Conservation (phyloP, 1,140 invertebrate species). For the Diploscapter pachys region DNA sequence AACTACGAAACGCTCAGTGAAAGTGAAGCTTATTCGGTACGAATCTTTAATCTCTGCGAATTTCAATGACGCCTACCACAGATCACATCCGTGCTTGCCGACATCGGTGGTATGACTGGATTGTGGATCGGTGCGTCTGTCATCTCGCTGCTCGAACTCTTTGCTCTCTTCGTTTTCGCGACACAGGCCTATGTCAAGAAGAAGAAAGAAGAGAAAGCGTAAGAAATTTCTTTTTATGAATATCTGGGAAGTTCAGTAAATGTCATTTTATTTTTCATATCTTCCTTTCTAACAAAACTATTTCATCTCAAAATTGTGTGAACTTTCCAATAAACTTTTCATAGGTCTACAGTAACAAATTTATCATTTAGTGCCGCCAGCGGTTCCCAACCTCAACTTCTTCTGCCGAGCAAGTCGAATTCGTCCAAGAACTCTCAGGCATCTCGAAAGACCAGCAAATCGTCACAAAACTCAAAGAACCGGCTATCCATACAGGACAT, state of each 20-base stretch:
- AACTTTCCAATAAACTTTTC: not conserved
- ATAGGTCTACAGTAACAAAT: constrained; percentile 8
- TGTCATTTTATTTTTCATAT: constrained; percentile 8
- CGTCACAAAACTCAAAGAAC: constrained; percentile 18
- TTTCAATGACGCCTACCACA: constrained; percentile 18
- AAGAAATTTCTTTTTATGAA: constrained; percentile 12
- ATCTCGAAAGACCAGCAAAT: constrained; percentile 1
- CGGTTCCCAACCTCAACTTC: not conserved
- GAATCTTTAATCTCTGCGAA: constrained; percentile 2
- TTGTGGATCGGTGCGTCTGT: constrained; percentile 58
- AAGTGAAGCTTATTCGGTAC: constrained; percentile 50
- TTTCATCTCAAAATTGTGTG: constrained; percentile 8
- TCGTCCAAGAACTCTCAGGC: constrained; percentile 5
- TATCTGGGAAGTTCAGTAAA: constrained; percentile 22
- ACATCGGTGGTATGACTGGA: constrained; percentile 55
- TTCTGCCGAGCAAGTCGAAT: not conserved
- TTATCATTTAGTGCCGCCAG: constrained; percentile 3
- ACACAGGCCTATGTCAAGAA: constrained; percentile 37
- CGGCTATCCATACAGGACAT: constrained; percentile 25
- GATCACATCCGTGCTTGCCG: constrained; percentile 51
- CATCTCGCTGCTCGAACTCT: constrained; percentile 52
- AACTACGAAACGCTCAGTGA: constrained; percentile 57
- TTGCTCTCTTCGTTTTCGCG: constrained; percentile 43
- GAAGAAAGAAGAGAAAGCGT: constrained; percentile 35
- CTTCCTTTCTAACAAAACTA: not conserved